phyloP scores from a whole-genome alignment of 2,113 vertebrate genomes.

The Notarius quadriscutis region DNA sequence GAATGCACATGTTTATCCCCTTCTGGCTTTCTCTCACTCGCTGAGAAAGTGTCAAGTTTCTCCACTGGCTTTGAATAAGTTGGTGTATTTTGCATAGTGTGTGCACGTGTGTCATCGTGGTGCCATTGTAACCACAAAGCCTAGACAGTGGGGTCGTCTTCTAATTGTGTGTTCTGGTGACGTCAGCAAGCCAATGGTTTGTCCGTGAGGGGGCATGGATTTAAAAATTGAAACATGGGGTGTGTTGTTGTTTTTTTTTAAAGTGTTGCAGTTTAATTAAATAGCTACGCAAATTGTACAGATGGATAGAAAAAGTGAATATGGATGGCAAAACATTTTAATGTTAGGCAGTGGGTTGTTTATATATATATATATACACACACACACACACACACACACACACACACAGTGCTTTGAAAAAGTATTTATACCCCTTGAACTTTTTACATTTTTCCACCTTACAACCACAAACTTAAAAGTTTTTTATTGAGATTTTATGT shows the following conservation, averaged over 20 bases:
- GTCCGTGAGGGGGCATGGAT: background rate
- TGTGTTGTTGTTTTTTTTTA: background rate
- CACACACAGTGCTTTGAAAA: too few relatives aligned
- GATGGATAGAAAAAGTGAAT: background rate
- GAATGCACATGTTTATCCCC: too few relatives aligned
- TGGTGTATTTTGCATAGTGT: background rate
- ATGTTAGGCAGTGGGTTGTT: background rate
- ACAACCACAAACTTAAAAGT: too few relatives aligned
- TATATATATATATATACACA: too few relatives aligned
- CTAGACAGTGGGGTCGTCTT: background rate
- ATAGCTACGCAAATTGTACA: background rate
- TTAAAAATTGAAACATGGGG: background rate
- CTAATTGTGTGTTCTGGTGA: background rate
- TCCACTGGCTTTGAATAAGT: background rate
- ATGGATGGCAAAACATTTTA: background rate
- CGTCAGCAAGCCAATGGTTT: background rate
- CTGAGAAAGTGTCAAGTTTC: background rate
- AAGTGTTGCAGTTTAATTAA: background rate
- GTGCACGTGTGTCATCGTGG: background rate
- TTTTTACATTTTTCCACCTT: too few relatives aligned
- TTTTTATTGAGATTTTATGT: too few relatives aligned
- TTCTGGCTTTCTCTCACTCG: too few relatives aligned
- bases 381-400: too few relatives aligned
- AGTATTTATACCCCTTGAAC: too few relatives aligned
- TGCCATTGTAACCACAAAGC: background rate